These are phyloP conservation scores for Oligia strigilis DNA, from an alignment of 2,888 invertebrate genomes.

Conservation along the genomic window DNA sequence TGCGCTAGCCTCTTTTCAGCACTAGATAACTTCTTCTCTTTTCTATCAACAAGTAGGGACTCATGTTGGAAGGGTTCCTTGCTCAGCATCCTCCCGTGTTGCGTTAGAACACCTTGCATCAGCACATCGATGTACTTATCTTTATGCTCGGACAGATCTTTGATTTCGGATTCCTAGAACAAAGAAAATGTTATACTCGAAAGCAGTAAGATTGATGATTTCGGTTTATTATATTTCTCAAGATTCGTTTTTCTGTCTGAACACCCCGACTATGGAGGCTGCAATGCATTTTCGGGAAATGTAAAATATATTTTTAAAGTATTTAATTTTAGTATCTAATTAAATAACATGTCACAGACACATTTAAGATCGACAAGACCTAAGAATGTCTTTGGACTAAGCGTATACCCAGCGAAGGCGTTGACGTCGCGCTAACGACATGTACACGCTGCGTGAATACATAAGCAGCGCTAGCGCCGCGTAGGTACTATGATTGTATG, in stretches of 20 bases:
- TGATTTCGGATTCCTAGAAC: constrained; percentile 92
- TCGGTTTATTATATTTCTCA: constrained; percentile 12
- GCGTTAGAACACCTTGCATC: constrained; percentile 93
- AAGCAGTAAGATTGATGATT: background rate
- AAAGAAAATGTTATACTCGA: background rate
- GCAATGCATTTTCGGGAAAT: constrained; percentile 4
- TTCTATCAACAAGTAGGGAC: constrained; percentile 97
- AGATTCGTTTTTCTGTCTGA: constrained; percentile 8
- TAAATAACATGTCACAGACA: background rate
- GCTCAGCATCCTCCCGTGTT: constrained; percentile 92
- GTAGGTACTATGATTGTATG: background rate
- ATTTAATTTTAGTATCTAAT: background rate
- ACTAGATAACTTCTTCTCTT: constrained; percentile 98
- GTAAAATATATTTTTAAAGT: background rate
- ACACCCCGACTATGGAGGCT: background rate
- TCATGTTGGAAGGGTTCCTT: constrained; percentile 99
- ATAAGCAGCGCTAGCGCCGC: background rate
- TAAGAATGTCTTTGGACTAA: background rate
- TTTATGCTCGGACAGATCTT: constrained; percentile 93
- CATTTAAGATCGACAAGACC: background rate
- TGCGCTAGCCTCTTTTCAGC: constrained; percentile 98
- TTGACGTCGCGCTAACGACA: too few relatives aligned
- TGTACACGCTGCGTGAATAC: background rate
- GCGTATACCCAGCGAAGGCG: background rate
- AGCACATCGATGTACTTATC: constrained; percentile 95